phyloP scores from a whole-genome alignment of 2,888 invertebrate species.

The Hydrotaea diabolus region DNA sequence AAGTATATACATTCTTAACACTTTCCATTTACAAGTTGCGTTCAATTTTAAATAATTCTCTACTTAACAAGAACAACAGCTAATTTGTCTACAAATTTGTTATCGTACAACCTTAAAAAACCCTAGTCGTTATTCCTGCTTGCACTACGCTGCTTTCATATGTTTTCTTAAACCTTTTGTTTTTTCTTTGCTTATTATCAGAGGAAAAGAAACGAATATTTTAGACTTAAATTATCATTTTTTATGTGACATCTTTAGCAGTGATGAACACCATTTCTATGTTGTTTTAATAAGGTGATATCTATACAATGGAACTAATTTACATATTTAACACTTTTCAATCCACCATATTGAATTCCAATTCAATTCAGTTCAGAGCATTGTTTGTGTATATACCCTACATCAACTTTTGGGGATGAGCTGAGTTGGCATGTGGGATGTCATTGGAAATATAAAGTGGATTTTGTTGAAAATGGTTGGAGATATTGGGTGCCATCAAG shows the following conservation, averaged over 20 bases:
- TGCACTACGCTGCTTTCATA: too few species aligned
- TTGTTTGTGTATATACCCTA: too few species aligned
- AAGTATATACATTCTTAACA: not conserved
- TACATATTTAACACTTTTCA: constrained; percentile 54
- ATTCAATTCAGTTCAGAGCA: too few species aligned
- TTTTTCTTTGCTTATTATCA: too few species aligned
- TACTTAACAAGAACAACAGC: not conserved
- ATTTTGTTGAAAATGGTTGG: too few species aligned
- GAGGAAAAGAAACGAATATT: not conserved
- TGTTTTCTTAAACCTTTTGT: too few species aligned
- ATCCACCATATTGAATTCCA: not conserved
- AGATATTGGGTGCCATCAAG: too few species aligned
- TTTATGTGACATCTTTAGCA: constrained; percentile 18
- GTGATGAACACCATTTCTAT: constrained; percentile 3
- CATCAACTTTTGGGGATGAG: too few species aligned
- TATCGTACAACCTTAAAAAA: too few species aligned
- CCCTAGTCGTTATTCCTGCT: too few species aligned
- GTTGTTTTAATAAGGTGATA: constrained; percentile 32
- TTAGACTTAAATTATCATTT: constrained; percentile 27
- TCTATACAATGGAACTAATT: constrained; percentile 29
- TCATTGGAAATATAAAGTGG: too few species aligned
- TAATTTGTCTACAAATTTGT: not conserved
- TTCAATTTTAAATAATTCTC: not conserved
- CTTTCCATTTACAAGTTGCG: not conserved
- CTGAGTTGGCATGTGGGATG: too few species aligned